Evolutionary conservation across 2,113 vertebrate species (phyloP).

Genomic region (Pseudorectes ferrugineus): DNA sequence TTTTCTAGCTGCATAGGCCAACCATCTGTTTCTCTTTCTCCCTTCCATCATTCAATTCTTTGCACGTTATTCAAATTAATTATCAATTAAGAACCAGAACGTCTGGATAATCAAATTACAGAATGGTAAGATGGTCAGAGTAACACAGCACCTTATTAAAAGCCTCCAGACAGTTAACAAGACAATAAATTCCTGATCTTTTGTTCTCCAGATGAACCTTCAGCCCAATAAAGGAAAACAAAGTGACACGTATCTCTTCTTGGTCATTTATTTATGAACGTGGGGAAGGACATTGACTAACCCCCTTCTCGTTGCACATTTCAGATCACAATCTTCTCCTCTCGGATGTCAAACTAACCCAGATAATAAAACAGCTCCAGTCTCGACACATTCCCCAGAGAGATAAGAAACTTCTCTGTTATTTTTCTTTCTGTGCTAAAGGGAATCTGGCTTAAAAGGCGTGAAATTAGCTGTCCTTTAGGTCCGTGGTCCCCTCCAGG

Average conservation of each 20-base stretch:
- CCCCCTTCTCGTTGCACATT: background rate
- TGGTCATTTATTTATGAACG: slow-evolving; percentile 46
- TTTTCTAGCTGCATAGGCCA: slow-evolving; percentile 22
- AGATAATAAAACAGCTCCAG: slow-evolving; percentile 15
- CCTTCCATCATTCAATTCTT: slow-evolving; percentile 28
- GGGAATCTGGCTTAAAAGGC: background rate
- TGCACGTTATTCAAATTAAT: slow-evolving; percentile 44
- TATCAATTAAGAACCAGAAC: slow-evolving; percentile 42
- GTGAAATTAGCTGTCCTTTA: background rate
- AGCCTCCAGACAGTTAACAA: slow-evolving; percentile 28
- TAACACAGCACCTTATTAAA: slow-evolving; percentile 25
- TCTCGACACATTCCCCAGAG: background rate
- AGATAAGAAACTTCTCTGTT: background rate
- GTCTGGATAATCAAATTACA: slow-evolving; percentile 34
- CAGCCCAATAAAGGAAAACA: background rate
- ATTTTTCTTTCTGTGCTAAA: background rate
- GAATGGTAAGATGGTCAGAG: background rate
- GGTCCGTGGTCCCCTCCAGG: background rate
- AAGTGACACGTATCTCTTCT: background rate
- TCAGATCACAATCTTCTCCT: slow-evolving; percentile 31
- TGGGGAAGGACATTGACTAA: background rate
- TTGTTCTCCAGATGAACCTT: background rate
- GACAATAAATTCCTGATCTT: slow-evolving; percentile 23
- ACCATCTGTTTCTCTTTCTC: slow-evolving; percentile 47
- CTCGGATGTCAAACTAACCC: slow-evolving; percentile 24